phyloP scores from a whole-genome alignment of 1,140 invertebrate species.

The Papilio polyxenes region DNA sequence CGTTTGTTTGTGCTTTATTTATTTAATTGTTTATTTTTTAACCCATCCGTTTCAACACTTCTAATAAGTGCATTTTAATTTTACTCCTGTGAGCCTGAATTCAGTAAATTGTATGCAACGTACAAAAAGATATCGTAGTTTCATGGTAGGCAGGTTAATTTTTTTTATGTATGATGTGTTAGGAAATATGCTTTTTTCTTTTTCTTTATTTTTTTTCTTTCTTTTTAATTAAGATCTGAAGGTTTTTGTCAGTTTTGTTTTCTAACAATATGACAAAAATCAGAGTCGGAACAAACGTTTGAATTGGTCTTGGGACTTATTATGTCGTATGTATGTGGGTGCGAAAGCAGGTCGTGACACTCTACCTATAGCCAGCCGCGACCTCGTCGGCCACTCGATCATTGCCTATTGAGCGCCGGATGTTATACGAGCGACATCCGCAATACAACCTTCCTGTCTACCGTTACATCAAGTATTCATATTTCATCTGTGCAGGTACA shows the following conservation, averaged over 20 bases:
- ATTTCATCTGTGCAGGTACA: neutral
- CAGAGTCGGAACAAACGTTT: neutral
- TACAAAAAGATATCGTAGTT: too few species aligned
- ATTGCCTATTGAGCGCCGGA: neutral
- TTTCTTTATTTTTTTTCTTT: too few species aligned
- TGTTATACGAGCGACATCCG: conserved; percentile 1
- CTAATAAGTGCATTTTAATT: too few species aligned
- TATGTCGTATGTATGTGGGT: neutral
- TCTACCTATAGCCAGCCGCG: neutral
- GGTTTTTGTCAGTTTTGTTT: too few species aligned
- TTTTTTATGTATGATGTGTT: too few species aligned
- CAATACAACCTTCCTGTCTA: neutral
- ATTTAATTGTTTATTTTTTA: neutral
- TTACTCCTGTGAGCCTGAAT: too few species aligned
- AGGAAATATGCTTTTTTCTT: too few species aligned
- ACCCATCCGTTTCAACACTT: too few species aligned
- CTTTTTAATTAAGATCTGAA: too few species aligned
- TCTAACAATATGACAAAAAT: neutral
- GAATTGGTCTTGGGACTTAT: neutral
- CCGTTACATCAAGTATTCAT: neutral
- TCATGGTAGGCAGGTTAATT: too few species aligned
- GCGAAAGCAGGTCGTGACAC: neutral
- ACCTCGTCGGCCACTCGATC: conserved; percentile 4
- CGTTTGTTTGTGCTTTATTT: neutral
- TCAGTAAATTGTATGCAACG: too few species aligned